Conservation (phyloP, 1,140 invertebrate genomes). For the Bombus ignitus region DNA sequence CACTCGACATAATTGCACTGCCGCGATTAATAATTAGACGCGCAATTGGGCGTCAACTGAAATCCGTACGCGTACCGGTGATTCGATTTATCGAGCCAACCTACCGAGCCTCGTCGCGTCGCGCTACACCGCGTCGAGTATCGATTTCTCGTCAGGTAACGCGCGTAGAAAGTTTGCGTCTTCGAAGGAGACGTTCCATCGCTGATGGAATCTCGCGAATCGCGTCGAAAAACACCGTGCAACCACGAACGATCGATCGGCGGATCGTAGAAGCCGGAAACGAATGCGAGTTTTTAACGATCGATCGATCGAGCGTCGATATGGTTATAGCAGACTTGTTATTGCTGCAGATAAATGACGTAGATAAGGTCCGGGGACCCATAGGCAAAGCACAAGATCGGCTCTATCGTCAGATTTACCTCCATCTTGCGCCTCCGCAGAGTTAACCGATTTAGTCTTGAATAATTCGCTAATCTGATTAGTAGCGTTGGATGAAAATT, state of each 20-base stretch:
- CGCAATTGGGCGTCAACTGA: conserved; percentile 76
- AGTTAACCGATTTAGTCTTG: conserved; percentile 66
- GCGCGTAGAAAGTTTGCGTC: background rate
- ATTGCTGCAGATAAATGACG: conserved; percentile 25
- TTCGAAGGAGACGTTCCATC: background rate
- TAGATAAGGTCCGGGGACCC: background rate
- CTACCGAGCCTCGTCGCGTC: background rate
- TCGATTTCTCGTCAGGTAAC: conserved; percentile 65
- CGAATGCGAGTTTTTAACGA: too few species aligned
- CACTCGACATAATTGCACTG: conserved; percentile 76
- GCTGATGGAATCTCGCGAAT: too few species aligned
- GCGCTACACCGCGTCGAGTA: conserved; percentile 52
- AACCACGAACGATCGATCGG: too few species aligned
- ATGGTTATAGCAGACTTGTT: conserved; percentile 32
- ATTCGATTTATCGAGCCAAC: conserved; percentile 79
- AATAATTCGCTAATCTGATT: conserved; percentile 70
- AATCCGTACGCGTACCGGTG: conserved; percentile 57
- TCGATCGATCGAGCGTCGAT: too few species aligned
- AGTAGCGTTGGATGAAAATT: conserved; percentile 64
- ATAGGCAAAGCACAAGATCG: background rate
- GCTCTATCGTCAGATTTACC: conserved; percentile 56
- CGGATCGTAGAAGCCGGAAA: too few species aligned
- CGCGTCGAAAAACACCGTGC: too few species aligned
- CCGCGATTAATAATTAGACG: conserved; percentile 81
- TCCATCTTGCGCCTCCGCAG: conserved; percentile 37